Conservation (phyloP, 2,888 invertebrate species). For the Bibio marci region DNA sequence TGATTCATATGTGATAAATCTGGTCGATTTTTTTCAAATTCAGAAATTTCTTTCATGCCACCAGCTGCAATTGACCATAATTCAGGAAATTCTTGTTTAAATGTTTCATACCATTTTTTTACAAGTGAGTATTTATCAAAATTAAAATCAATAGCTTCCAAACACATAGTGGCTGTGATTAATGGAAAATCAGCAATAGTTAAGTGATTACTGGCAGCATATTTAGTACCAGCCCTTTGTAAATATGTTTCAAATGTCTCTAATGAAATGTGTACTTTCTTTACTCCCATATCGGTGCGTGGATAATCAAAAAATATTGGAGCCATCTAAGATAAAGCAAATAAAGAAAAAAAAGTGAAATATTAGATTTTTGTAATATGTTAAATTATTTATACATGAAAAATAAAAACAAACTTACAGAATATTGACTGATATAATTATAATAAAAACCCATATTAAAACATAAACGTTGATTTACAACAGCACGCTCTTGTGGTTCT, state of each 20-base stretch:
- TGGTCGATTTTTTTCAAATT: constrained; percentile 54
- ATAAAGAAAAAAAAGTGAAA: constrained; percentile 13
- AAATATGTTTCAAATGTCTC: constrained; percentile 51
- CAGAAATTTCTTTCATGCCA: constrained; percentile 49
- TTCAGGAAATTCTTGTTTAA: constrained; percentile 46
- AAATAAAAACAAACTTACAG: constrained; percentile 31
- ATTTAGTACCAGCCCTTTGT: constrained; percentile 37
- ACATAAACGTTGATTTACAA: constrained; percentile 62
- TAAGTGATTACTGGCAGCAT: constrained; percentile 47
- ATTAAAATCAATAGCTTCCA: constrained; percentile 53
- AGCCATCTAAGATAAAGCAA: no score
- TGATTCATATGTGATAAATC: constrained; percentile 51
- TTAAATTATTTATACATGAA: background rate
- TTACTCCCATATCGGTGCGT: constrained; percentile 45
- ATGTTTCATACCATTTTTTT: constrained; percentile 49
- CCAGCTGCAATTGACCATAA: constrained; percentile 51
- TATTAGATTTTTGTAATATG: constrained; percentile 2
- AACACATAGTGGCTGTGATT: constrained; percentile 49
- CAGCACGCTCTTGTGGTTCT: constrained; percentile 47
- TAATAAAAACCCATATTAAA: constrained; percentile 65
- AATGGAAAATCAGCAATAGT: constrained; percentile 64
- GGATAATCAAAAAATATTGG: constrained; percentile 64
- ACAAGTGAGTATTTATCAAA: constrained; percentile 40
- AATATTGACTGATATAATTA: constrained; percentile 45
- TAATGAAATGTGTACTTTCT: constrained; percentile 48